Evolutionary conservation across 2,113 vertebrate genomes (phyloP), one percentile per base, ranked within the genome.

Genomic region (Edolisoma coerulescens): DNA sequence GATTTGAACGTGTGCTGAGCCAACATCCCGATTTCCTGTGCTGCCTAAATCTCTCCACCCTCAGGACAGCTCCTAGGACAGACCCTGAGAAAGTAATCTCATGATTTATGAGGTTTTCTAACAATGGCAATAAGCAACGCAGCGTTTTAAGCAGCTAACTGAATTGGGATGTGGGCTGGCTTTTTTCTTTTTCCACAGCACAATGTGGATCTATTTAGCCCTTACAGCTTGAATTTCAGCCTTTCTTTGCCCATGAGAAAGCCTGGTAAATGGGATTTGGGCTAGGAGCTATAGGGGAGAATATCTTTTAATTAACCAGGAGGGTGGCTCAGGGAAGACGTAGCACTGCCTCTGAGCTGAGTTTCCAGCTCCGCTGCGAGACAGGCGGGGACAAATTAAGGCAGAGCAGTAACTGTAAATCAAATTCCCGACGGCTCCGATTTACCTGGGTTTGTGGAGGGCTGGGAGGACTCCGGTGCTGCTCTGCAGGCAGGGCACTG

Each of bases 41-140:
- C 92, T 93, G 33, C 69, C 92, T 71, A 33, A 70, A 87, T 49
- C 93, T 75, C 83, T 8, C 44, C 37, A 60, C 80, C 83, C 61
- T 5, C 88, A 90, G 82, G 75, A 95, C 54, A 82, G 68, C 73
- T 87, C 79, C 86, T 84, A 89, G 88, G 90, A 86, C 53, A 52
- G 73, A 65, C 86, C 88, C 95, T 49, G 80, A 71, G 86, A 94
- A 94, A 96, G 92, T 90, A 93, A 92, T 78, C 93, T 81, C 83
- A 7, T 96, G 92, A 96, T 96, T 96, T 96, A 96, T 94, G 89
- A 84, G 92, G 76, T 90, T 94, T 95, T 60, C 49, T 90, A 90
- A 96, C 96, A 95, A 96, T 92, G 76, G 96, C 92, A 96, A 96
- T 96, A 89, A 94, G 92, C 83, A 35, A 93, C 93, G 96, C 96